phyloP scores from a whole-genome alignment of 2,888 invertebrate genomes.

The Cecidostiba fungosa region DNA sequence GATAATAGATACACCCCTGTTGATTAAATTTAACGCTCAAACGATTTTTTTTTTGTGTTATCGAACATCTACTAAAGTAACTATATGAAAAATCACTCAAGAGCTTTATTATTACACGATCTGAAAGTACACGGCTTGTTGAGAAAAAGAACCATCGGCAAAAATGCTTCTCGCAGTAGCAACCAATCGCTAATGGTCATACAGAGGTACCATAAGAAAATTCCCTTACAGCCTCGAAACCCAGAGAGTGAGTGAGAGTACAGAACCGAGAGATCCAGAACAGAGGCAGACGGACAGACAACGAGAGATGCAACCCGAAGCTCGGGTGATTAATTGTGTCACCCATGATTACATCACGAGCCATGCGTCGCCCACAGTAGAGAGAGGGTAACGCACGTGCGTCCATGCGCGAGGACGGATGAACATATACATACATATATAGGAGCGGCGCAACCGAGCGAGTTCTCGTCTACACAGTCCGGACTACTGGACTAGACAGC shows the following conservation, averaged over 20 bases:
- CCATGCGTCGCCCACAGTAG: slow-evolving; percentile 63
- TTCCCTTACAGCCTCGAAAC: too few relatives aligned
- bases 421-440: slow-evolving; percentile 53
- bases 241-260: background rate
- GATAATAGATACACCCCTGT: too few relatives aligned
- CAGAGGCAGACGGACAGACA: background rate
- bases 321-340: slow-evolving; percentile 77
- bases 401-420: slow-evolving; percentile 66
- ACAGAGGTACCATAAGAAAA: background rate
- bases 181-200: slow-evolving; percentile 12
- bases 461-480: background rate
- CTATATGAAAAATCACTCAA: too few relatives aligned
- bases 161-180: background rate
- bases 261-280: background rate
- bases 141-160: background rate
- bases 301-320: background rate
- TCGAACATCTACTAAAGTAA: too few relatives aligned
- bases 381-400: slow-evolving; percentile 2
- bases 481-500: slow-evolving; percentile 53
- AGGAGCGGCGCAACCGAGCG: slow-evolving; percentile 32
- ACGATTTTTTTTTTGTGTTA: too few relatives aligned
- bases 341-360: slow-evolving; percentile 76
- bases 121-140: too few relatives aligned
- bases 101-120: too few relatives aligned
- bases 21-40: too few relatives aligned